Conservation (phyloP, 2,113 vertebrate species). For the Stegostoma tigrinum region DNA sequence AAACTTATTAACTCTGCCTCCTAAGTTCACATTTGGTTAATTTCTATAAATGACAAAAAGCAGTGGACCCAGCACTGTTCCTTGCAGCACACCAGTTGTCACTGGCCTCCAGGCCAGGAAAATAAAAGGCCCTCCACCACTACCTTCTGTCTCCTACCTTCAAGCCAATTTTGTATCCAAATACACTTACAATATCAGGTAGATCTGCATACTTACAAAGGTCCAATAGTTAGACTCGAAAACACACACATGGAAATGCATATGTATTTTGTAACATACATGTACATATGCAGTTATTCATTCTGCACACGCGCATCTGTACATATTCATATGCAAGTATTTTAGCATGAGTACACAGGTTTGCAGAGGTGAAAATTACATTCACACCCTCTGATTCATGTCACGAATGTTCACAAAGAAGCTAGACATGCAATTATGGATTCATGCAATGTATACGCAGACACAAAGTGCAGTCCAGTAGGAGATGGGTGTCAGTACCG, state of each 20-base stretch:
- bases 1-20: too few relatives aligned
- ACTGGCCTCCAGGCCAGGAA: too few relatives aligned
- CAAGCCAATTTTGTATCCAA: too few relatives aligned
- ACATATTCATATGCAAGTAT: neutral
- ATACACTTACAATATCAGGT: neutral
- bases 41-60: too few relatives aligned
- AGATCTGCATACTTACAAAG: neutral
- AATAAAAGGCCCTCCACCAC: too few relatives aligned
- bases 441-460: neutral
- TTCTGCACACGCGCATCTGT: neutral
- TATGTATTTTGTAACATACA: neutral
- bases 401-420: neutral
- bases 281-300: neutral
- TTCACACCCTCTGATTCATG: neutral
- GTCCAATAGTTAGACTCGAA: neutral
- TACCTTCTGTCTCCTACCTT: too few relatives aligned
- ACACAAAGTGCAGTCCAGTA: too few relatives aligned
- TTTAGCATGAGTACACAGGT: neutral
- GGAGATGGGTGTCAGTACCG: too few relatives aligned
- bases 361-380: neutral
- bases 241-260: neutral
- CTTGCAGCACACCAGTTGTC: too few relatives aligned
- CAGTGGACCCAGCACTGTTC: too few relatives aligned
- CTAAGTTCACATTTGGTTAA: too few relatives aligned
- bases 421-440: neutral